Conservation (phyloP, 1,140 invertebrate species). For the Rhagoletis pomonella region DNA sequence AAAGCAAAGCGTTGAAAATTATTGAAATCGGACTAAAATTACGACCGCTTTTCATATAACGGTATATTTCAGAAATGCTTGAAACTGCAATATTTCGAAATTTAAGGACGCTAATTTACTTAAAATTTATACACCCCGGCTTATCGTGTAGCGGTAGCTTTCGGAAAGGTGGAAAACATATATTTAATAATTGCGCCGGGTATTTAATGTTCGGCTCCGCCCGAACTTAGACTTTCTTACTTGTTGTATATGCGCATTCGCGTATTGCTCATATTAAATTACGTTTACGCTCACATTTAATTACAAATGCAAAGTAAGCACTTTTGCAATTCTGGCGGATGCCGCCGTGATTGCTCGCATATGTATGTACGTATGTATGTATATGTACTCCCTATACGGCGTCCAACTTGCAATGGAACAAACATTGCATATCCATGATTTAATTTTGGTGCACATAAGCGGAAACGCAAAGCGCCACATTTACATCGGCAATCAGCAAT, state of each 20-base stretch:
- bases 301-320: constrained; percentile 39
- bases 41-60: no score
- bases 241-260: not conserved
- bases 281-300: constrained; percentile 46
- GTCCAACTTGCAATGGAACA: not conserved
- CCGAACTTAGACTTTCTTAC: no score
- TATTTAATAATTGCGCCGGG: no score
- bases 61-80: no score
- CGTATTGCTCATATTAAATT: constrained; percentile 49
- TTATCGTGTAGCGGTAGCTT: no score
- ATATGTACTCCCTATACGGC: not conserved
- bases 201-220: no score
- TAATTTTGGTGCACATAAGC: constrained; percentile 30
- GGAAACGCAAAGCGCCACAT: constrained; percentile 41
- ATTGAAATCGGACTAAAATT: no score
- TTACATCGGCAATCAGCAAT: constrained; percentile 13
- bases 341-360: not conserved
- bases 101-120: no score
- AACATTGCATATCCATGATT: not conserved
- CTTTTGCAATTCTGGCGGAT: not conserved
- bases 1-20: no score
- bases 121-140: no score
- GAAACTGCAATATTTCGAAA: no score
- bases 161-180: no score
- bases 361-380: not conserved